Conservation (phyloP, 2,113 vertebrate genomes). For the Laticauda laticaudata region DNA sequence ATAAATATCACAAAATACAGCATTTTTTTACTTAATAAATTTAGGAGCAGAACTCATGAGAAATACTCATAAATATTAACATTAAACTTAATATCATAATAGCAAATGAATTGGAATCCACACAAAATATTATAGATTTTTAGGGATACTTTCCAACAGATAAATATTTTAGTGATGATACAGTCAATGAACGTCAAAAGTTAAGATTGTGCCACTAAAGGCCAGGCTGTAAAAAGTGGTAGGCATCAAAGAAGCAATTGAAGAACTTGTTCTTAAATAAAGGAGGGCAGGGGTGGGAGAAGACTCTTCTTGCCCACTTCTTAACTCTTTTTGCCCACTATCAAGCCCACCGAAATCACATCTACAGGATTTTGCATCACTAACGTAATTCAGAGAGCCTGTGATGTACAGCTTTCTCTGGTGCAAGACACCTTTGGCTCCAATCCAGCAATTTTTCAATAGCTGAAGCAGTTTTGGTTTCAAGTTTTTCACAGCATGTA, state of each 20-base stretch:
- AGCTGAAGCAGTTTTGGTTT: constrained; percentile 11
- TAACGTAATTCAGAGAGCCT: not conserved
- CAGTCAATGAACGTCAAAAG: not conserved
- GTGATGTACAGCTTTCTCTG: not conserved
- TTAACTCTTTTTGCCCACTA: not conserved
- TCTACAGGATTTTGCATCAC: not conserved
- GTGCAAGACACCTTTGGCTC: not conserved
- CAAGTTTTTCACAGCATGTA: not conserved
- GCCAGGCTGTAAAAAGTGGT: not conserved
- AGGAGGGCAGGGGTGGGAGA: not conserved
- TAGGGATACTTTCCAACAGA: not conserved
- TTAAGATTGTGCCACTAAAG: not conserved
- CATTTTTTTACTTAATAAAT: not conserved
- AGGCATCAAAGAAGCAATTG: not conserved
- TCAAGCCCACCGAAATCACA: not conserved
- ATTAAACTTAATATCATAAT: not conserved
- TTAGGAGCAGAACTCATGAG: not conserved
- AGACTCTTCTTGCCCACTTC: not conserved
- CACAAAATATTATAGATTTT: not conserved
- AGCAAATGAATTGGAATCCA: not conserved
- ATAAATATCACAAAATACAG: not conserved
- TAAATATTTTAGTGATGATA: not conserved
- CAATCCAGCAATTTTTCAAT: not conserved
- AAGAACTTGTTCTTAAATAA: not conserved
- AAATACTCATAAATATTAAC: not conserved